Base-by-base conservation (phyloP, 2,797 vertebrate genomes). In the Enteromius thamalakanensis region DNA sequence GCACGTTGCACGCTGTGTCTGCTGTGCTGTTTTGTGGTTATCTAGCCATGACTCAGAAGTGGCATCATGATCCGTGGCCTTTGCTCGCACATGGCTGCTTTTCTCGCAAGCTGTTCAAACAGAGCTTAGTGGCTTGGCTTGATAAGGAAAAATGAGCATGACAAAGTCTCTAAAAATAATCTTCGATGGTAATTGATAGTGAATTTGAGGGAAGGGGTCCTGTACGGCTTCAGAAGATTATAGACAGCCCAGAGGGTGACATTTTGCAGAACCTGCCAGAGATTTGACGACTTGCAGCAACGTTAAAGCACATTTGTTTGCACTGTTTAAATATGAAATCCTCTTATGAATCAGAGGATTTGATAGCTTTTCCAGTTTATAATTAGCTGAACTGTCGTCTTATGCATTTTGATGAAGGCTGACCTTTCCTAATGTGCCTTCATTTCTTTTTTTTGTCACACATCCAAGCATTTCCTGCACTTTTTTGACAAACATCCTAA, bases 11-110 rank as follows among this genome's bases (percentile, higher is more conserved):
- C 14, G 5, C 65, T 83, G 19, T 32, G 51, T 42, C 51, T 83
- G 69, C 78, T 47, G 29, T 82, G 60, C 62, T 79, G 51, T 65
- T 42, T 76, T 86, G 53, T 67, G 82, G 84, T 69, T 79, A 82
- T 91, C 81, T 80, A 40, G 37, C 62, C 62, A 80, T 78, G 76
- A 82, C 80, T 53, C 34, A 76, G 45, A 65, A 68, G 32, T 53
- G 23, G 21, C 60, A 64, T 81, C 70, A 64, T 21, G 3, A 67
- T 67, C 80, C 26, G 40, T 49, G 29, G 58, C 58, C 32, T 75
- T 49, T 65, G 42, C 70, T 64, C 2, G 17, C 58, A 42, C 21
- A 65, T 67, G 69, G 80, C 55, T 34, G 79, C 14, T 7, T 75
- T 82, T 82, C 71, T 67, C 47, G 0, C 62, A 68, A 82, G 71